These are phyloP conservation scores for Prosopocoilus inquinatus DNA, from an alignment of 2,888 invertebrate genomes.

Conservation along the genomic window DNA sequence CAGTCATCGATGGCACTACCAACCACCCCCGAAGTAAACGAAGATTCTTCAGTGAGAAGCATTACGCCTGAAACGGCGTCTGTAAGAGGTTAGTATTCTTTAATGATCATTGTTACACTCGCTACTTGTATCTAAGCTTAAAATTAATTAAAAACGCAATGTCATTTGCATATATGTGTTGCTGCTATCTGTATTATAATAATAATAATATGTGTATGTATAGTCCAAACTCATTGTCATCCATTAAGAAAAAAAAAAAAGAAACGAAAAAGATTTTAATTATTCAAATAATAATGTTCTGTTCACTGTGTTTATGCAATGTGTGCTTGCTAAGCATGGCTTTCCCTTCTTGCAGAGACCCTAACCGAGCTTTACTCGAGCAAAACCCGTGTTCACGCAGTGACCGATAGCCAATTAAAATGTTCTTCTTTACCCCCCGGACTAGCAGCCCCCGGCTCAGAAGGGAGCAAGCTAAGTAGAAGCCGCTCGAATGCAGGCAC, in stretches of 20 bases:
- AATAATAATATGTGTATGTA: too few species aligned
- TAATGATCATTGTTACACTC: too few species aligned
- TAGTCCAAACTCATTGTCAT: neutral
- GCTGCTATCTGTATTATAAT: neutral
- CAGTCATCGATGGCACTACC: conserved; percentile 56
- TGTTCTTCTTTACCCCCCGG: conserved; percentile 66
- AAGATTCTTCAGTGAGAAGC: conserved; percentile 64
- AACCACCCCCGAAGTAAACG: conserved; percentile 75
- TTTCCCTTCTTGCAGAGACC: conserved; percentile 45
- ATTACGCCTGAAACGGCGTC: conserved; percentile 57
- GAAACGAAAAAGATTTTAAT: too few species aligned
- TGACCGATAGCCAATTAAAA: conserved; percentile 57
- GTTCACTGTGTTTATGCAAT: conserved; percentile 3
- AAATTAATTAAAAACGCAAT: too few species aligned
- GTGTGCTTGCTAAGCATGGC: conserved; percentile 29
- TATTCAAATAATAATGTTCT: neutral
- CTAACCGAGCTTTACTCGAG: conserved; percentile 45
- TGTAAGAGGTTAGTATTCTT: neutral
- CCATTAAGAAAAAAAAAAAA: too few species aligned
- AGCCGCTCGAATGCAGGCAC: conserved; percentile 49
- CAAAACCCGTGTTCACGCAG: conserved; percentile 23
- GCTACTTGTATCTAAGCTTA: too few species aligned
- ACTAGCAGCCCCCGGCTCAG: conserved; percentile 53
- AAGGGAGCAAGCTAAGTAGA: conserved; percentile 56
- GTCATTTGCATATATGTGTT: neutral